Evolutionary conservation across 2,797 vertebrate species (phyloP), one percentile per base, ranked within the genome.

Genomic region (Paedocypris micromegethes): DNA sequence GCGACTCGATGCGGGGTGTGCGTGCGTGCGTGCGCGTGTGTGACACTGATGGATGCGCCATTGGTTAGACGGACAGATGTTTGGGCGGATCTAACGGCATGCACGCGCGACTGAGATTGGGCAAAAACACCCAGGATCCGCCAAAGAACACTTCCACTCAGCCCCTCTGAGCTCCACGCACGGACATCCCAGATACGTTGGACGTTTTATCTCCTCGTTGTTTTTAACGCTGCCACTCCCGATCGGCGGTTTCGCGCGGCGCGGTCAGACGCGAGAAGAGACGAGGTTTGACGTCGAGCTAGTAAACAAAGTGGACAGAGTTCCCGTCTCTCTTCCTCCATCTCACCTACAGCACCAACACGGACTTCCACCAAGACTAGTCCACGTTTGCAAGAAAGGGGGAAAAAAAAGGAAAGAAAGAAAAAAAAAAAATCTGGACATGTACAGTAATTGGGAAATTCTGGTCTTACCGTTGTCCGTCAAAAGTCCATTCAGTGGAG

Each of bases 1-100:
- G 70, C 70, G 70, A 62, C 74, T 76, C 57, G 52, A 67, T 54
- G 71, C 75, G 63, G 66, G 55, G 58, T 47, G 49, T 57, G 70
- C 78, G 84, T 75, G 80, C 53, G 61, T 62, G 58, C 77, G 85
- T 82, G 87, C 80, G 85, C 80, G 85, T 75, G 83, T 74, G 87
- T 91, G 94, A 94, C 93, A 93, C 92, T 93, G 94, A 94, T 91
- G 92, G 94, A 94, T 93, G 93, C 90, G 86, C 92, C 92, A 90
- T 89, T 92, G 93, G 93, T 90, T 83, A 93, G 94, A 93, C 91
- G 86, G 94, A 92, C 95, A 96, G 93, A 96, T 96, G 95, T 91
- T 92, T 83, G 94, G 95, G 95, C 92, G 95, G 94, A 91, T 93
- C 92, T 90, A 91, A 89, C 88, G 80, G 91, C 86, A 85, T 81